Evolutionary conservation across 2,888 invertebrate genomes (phyloP).

Genomic region (Idaea biselata): DNA sequence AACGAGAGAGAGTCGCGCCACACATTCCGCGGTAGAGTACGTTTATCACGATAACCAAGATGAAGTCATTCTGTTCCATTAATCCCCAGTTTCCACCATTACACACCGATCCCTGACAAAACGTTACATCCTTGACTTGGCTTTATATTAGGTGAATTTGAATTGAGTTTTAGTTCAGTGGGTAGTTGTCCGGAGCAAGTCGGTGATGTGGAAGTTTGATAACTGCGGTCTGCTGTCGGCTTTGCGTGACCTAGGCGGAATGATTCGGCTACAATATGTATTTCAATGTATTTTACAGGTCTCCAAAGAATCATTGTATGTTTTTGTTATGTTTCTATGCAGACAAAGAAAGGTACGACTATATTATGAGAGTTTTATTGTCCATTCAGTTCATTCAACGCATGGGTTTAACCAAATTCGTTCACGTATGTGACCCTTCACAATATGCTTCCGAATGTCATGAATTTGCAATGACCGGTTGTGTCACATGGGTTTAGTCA

Average conservation of each 20-base stretch:
- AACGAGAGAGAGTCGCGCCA: neutral
- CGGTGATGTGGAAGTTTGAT: constrained; percentile 13
- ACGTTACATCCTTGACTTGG: neutral
- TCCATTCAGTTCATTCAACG: neutral
- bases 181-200: neutral
- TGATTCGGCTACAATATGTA: constrained; percentile 6
- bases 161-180: constrained; percentile 13
- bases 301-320: neutral
- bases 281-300: neutral
- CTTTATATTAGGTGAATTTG: constrained; percentile 21
- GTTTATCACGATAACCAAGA: neutral
- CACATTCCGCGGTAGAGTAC: neutral
- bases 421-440: neutral
- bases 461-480: neutral
- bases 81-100: constrained; percentile 13
- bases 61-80: constrained; percentile 1
- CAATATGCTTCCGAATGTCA: neutral
- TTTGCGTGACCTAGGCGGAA: constrained; percentile 9
- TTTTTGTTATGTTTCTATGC: no score
- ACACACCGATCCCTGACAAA: constrained; percentile 5
- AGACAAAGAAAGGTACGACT: no score
- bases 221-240: constrained; percentile 8
- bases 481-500: neutral
- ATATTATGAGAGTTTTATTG: no score
- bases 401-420: neutral